phyloP scores from a whole-genome alignment of 2,888 invertebrate genomes.

The Microctonus brassicae region DNA sequence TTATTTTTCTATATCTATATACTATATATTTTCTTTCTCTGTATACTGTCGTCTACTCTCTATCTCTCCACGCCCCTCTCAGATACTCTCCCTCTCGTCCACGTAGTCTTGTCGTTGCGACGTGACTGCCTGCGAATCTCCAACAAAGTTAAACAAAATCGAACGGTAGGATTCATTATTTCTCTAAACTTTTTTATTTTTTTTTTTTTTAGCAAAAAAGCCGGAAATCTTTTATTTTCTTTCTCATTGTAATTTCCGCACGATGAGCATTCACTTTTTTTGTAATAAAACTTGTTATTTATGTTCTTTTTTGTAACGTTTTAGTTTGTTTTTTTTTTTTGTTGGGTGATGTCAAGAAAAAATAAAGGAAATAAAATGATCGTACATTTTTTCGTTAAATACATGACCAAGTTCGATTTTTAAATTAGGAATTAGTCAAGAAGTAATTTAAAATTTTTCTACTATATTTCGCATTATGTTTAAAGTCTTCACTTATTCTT shows the following conservation, averaged over 20 bases:
- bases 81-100: neutral
- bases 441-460: too few relatives aligned
- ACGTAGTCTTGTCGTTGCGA: neutral
- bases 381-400: too few relatives aligned
- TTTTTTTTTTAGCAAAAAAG: neutral
- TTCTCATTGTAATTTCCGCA: neutral
- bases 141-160: slow-evolving; percentile 22
- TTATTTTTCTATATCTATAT: neutral
- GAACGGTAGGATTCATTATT: slow-evolving; percentile 16
- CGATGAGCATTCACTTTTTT: neutral
- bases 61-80: neutral
- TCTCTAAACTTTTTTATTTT: neutral
- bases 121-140: slow-evolving; percentile 8
- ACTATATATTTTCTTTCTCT: neutral
- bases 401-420: too few relatives aligned
- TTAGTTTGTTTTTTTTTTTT: neutral
- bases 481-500: too few relatives aligned
- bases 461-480: too few relatives aligned
- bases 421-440: too few relatives aligned
- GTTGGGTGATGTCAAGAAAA: too few relatives aligned
- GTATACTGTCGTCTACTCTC: neutral
- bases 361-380: too few relatives aligned
- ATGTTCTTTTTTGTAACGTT: neutral
- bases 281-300: neutral
- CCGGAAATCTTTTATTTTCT: neutral